Evolutionary conservation across 2,113 vertebrate genomes (phyloP), one percentile per base, ranked within the genome.

Genomic region (Sterrhoptilus dennistouni): DNA sequence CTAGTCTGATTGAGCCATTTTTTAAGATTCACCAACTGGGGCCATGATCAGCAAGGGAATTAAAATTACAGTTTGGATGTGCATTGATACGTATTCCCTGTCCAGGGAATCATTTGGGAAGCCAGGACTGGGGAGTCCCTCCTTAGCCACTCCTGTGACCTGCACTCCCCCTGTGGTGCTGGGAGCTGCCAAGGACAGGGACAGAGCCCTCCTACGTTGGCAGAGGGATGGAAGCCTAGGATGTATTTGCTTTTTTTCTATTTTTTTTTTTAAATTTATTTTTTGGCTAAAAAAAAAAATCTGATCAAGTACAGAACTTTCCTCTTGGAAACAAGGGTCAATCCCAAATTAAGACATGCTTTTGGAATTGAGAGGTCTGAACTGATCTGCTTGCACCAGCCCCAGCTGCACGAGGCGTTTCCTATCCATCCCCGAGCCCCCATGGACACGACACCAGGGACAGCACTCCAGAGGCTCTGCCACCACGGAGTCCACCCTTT

Each of bases 1-100:
- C 95, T 97, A 95, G 96, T 97, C 96, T 96, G 96, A 97, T 95
- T 90, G 84, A 95, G 93, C 97, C 89, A 84, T 84, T 94, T 83
- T 35, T 35, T 49, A 80, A 96, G 91, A 81, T 93, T 94, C 70
- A 69, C 94, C 95, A 83, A 94, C 82, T 45, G 89, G 96, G 93
- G 92, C 81, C 40, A 20, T 2, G 29, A 75, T 61, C 75, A 49
- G 95, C 6, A 56, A 88, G 54, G 82, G 87, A 64, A 94, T 75
- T 71, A 24, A 27, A 64, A 76, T 57, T 14, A 83, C 35, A 16
- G 79, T 15, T 1, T 8, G n/a, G 95, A 95, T 95, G 93, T 76
- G 92, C 47, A 66, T 72, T 19, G 42, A 44, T 6, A 44, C 3
- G 25, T 28, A 56, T 29, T 53, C 74, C 56, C 44, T 13, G 8